A percentile compares a stretch with the other conserved stretches of the same genome.
phyloP scores from a whole-genome alignment of 92 coral and sea anemone genomes.

The Parazoanthus swiftii region DNA sequence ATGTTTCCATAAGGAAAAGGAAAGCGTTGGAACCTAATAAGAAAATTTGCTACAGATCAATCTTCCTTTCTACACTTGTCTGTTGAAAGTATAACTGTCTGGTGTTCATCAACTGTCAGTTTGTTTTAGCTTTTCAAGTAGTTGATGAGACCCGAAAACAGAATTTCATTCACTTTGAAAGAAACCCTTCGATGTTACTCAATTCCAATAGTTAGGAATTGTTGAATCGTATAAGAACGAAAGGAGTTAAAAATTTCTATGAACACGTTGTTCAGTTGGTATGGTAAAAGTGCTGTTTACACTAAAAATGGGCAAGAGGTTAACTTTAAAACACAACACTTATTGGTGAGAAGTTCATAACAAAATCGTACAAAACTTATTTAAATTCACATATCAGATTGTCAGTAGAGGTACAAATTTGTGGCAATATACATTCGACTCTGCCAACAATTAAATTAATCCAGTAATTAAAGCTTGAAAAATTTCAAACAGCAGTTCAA shows the following conservation, averaged over 20 bases:
- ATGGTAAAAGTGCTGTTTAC: background rate
- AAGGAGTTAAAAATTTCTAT: background rate
- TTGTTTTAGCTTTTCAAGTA: too few species aligned
- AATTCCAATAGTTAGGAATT: background rate
- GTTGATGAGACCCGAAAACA: too few species aligned
- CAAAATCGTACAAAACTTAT: too few species aligned
- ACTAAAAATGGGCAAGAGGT: background rate
- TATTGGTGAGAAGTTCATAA: too few species aligned
- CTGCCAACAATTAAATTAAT: background rate
- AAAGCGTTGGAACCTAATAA: too few species aligned
- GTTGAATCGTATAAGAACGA: background rate
- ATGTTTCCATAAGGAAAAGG: too few species aligned
- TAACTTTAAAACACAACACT: too few species aligned
- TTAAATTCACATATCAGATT: background rate
- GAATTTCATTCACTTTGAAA: background rate
- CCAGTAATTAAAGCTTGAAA: background rate
- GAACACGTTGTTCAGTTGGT: background rate
- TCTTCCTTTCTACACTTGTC: too few species aligned
- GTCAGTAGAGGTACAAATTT: too few species aligned
- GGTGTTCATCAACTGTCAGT: too few species aligned
- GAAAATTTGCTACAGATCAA: too few species aligned
- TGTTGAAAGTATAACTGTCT: too few species aligned
- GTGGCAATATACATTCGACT: background rate
- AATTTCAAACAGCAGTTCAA: background rate
- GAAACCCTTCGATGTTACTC: background rate